A percentile compares a stretch with the other conserved stretches of the same genome.
Evolutionary conservation across 1,140 invertebrate species (phyloP).

Genomic region (Euglossa dilemma): DNA sequence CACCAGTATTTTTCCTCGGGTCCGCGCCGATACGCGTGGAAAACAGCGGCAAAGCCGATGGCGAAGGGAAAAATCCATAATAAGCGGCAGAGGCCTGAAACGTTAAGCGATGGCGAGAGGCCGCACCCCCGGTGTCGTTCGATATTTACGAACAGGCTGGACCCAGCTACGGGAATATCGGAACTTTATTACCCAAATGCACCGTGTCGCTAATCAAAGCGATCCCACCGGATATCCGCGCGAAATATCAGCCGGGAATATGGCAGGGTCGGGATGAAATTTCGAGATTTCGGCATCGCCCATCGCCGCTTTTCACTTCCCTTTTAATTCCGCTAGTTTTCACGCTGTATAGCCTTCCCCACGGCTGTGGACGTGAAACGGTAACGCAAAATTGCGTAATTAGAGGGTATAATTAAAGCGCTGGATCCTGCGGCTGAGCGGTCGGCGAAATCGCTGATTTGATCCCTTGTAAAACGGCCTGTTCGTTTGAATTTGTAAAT

Average conservation of each 20-base stretch:
- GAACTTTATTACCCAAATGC: slow-evolving; percentile 40
- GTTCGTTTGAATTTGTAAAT: too few species aligned
- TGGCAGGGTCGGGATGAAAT: neutral
- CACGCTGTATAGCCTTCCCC: too few species aligned
- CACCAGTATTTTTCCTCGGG: neutral
- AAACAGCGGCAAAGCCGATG: neutral
- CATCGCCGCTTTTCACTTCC: neutral
- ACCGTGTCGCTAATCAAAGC: slow-evolving; percentile 40
- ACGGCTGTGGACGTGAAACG: neutral
- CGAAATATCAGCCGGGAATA: slow-evolving; percentile 14
- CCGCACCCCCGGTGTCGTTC: neutral
- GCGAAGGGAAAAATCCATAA: slow-evolving; percentile 5
- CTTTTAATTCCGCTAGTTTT: too few species aligned
- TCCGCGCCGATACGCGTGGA: neutral
- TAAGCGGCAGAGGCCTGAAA: neutral
- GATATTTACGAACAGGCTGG: neutral
- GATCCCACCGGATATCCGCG: slow-evolving; percentile 2
- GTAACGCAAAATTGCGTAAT: slow-evolving; percentile 59
- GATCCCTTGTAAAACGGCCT: too few species aligned
- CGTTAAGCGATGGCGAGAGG: neutral
- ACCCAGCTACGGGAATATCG: neutral
- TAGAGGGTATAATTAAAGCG: slow-evolving; percentile 52
- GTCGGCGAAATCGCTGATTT: too few species aligned
- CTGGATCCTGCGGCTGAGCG: neutral
- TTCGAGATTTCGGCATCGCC: neutral